Evolutionary conservation across 2,113 vertebrate species (phyloP).

Genomic region (Erpornis zantholeuca): DNA sequence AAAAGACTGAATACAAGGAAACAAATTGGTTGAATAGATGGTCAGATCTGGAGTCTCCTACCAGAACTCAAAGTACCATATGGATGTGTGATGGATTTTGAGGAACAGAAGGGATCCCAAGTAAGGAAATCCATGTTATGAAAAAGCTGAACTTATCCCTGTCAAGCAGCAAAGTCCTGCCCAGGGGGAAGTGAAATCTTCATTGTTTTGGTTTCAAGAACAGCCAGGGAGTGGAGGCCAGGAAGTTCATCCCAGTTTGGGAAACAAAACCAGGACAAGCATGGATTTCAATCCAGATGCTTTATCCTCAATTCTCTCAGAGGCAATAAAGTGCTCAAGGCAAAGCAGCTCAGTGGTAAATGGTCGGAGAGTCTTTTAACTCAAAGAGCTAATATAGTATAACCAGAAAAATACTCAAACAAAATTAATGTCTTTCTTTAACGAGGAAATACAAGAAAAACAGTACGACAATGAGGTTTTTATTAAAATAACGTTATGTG

Average conservation of each 20-base stretch:
- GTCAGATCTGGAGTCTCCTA: neutral
- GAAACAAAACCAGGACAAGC: neutral
- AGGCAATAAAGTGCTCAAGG: neutral
- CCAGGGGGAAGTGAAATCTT: neutral
- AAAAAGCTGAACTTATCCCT: neutral
- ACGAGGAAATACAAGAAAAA: neutral
- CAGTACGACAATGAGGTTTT: neutral
- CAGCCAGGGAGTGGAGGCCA: neutral
- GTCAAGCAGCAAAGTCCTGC: neutral
- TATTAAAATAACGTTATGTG: too few relatives aligned
- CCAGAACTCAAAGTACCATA: neutral
- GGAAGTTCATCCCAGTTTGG: neutral
- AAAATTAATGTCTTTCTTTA: neutral
- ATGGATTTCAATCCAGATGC: neutral
- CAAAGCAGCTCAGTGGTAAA: neutral
- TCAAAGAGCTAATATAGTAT: neutral
- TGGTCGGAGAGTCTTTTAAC: neutral
- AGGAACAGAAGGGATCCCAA: neutral
- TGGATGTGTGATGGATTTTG: neutral
- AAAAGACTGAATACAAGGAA: neutral
- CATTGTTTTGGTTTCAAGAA: neutral
- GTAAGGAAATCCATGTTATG: neutral
- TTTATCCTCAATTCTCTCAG: neutral
- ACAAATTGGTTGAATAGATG: neutral
- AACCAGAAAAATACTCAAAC: neutral